Base-by-base conservation (phyloP, 1,140 invertebrate genomes). In the Venustaconcha ellipsiformis region DNA sequence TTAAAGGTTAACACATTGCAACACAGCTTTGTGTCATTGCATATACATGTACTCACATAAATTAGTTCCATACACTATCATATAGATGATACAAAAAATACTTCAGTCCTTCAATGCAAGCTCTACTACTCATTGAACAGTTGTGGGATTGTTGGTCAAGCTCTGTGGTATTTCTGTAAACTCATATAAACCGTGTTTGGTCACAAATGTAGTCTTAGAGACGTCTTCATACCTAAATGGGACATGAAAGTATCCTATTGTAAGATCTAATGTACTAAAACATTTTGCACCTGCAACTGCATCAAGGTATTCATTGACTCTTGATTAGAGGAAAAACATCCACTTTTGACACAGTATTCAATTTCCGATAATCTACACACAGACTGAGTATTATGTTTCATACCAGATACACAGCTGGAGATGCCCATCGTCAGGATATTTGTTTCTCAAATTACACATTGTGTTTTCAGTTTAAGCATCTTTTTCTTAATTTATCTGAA, bases 371-470 rank as follows among this genome's bases (percentile, higher is more conserved):
- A 80, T 92, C 90, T 1, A 92, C 75, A 76, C 87, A 91, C 76
- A 91, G 75, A 72, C 89, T 79, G 26, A 64, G 84, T 66, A 70
- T 90, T 86, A 85, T 91, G 80, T 58, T 91, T 91, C 72, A 93
- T 94, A 64, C 92, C 93, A 11, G 73, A 67, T 4, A 37, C 15
- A 80, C 67, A 17, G 79, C 23, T 15, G 82, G 81, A 1, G 81
- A 84, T 6, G 80, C 74, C 81, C 80, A 88, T 2, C 79, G 81
- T 26, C 26, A 26, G 80, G 81, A 62, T 68, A 74, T n/a, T 57
- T 70, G 17, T 60, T 70, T 64, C 77, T 67, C 48, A n/a, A n/a
- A n/a, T n/a, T n/a, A n/a, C n/a, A n/a, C 74, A 67, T 23, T 74
- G 75, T 67, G 67, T 57, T 30, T 78, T 62, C 26, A 26, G 26